Evolutionary conservation across 2,888 invertebrate genomes (phyloP).

Genomic region (Antitype chi): DNA sequence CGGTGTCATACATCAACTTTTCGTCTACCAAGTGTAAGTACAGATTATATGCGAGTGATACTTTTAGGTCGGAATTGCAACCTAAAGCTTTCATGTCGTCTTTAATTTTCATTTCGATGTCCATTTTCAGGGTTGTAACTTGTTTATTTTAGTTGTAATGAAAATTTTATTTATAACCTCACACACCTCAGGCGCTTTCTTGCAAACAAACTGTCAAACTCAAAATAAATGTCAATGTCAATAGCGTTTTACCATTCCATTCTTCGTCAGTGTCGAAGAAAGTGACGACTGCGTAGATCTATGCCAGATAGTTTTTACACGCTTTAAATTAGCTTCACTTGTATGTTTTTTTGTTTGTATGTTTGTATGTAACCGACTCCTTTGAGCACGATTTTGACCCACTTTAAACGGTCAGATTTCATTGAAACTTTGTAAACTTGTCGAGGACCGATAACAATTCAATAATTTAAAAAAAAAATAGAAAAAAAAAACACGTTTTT

Average conservation of each 20-base stretch:
- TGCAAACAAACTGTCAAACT: slow-evolving; percentile 22
- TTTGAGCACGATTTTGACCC: too few species aligned
- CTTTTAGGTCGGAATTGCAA: slow-evolving; percentile 82
- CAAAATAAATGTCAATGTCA: slow-evolving; percentile 14
- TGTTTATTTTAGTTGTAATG: slow-evolving; percentile 16
- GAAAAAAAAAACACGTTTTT: too few species aligned
- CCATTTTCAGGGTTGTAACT: slow-evolving; percentile 72
- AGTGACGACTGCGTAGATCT: too few species aligned
- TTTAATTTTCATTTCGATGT: slow-evolving; percentile 85
- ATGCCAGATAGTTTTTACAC: not conserved
- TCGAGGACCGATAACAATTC: too few species aligned
- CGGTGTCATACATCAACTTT: slow-evolving; percentile 87
- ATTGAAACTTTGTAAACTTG: too few species aligned
- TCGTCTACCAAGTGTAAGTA: slow-evolving; percentile 86
- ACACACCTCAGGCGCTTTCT: not conserved
- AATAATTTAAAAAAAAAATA: too few species aligned
- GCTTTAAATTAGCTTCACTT: too few species aligned
- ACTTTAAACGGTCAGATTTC: too few species aligned
- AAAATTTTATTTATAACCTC: slow-evolving; percentile 42
- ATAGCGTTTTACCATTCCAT: slow-evolving; percentile 11
- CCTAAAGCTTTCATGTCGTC: slow-evolving; percentile 86
- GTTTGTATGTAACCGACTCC: too few species aligned
- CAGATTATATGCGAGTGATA: slow-evolving; percentile 83
- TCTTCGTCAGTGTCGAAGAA: not conserved
- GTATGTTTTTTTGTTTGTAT: too few species aligned